phyloP scores from a whole-genome alignment of 1,140 invertebrate species.

The Drosophila leontia region DNA sequence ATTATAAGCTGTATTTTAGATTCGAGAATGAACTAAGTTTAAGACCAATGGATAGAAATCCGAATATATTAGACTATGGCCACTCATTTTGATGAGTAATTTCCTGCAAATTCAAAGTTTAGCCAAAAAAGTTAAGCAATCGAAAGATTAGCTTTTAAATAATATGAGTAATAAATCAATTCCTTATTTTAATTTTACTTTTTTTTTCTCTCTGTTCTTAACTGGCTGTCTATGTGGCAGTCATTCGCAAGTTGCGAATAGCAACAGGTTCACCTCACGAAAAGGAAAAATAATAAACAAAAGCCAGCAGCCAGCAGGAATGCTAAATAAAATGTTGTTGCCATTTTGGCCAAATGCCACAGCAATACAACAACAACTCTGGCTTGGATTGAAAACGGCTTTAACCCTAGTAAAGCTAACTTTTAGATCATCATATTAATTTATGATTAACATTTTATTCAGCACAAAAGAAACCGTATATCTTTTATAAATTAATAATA shows the following conservation, averaged over 20 bases:
- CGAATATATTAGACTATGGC: no score
- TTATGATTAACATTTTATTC: not conserved
- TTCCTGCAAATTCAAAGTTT: not conserved
- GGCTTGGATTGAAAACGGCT: slow-evolving; percentile 24
- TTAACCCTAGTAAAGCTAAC: slow-evolving; percentile 8
- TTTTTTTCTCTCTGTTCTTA: not conserved
- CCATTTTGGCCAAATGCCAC: slow-evolving; percentile 77
- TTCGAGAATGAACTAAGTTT: not conserved
- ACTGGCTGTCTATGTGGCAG: slow-evolving; percentile 27
- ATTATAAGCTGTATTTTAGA: not conserved
- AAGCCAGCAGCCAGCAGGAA: slow-evolving; percentile 29
- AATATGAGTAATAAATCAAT: not conserved
- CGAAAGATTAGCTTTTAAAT: not conserved
- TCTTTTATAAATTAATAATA: not conserved
- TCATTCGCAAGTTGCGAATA: slow-evolving; percentile 32
- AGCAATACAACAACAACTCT: slow-evolving; percentile 26
- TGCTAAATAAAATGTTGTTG: slow-evolving; percentile 62
- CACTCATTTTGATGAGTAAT: not conserved
- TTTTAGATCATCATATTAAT: not conserved
- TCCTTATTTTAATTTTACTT: no score
- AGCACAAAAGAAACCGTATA: not conserved
- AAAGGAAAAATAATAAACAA: slow-evolving; percentile 35
- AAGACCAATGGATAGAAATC: not conserved
- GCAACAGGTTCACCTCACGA: slow-evolving; percentile 66
- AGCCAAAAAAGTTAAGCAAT: not conserved